Percentiles rank a stretch among this genome's conserved stretches.
These are phyloP conservation scores for Sesamia inferens DNA, from an alignment of 2,888 invertebrate species.

Conservation along the genomic window DNA sequence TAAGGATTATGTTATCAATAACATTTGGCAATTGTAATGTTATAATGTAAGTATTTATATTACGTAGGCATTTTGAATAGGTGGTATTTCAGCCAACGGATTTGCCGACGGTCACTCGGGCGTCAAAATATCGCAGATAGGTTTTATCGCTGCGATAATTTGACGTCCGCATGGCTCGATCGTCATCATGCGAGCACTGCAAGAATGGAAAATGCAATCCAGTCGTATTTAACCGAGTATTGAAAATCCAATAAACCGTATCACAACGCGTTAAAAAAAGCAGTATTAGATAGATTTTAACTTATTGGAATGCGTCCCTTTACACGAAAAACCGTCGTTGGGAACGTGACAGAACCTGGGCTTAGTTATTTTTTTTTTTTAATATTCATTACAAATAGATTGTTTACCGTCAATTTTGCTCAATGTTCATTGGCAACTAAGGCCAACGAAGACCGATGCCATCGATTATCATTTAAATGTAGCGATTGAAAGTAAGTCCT, in stretches of 20 bases:
- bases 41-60: background rate
- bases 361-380: background rate
- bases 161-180: too few species aligned
- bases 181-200: too few species aligned
- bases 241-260: background rate
- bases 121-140: background rate
- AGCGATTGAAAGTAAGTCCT: conserved; percentile 35
- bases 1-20: background rate
- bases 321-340: too few species aligned
- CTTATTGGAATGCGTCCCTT: too few species aligned
- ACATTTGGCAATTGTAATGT: background rate
- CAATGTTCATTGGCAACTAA: background rate
- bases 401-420: background rate
- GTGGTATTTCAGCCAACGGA: background rate
- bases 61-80: background rate
- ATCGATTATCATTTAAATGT: conserved; percentile 29
- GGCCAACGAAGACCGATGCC: too few species aligned
- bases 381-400: too few species aligned
- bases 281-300: too few species aligned
- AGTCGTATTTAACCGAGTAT: too few species aligned
- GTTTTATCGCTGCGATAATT: background rate
- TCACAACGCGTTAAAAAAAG: too few species aligned
- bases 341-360: background rate
- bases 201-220: too few species aligned
- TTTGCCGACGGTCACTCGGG: background rate